phyloP scores from a whole-genome alignment of 2,888 invertebrate species.

The Anagyrus pseudococci region DNA sequence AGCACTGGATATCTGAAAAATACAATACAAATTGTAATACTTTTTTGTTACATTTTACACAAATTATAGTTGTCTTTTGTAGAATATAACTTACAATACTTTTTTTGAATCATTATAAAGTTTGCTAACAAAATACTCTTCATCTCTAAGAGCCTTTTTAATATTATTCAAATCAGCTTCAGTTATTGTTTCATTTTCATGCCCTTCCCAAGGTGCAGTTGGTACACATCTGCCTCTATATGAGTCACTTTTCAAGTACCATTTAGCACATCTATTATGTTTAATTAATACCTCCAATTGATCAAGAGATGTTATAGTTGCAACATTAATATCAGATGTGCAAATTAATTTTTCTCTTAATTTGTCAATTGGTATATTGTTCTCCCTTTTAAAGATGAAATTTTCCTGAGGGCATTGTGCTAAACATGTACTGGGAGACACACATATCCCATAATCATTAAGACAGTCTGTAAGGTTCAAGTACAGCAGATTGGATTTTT shows the following conservation, averaged over 20 bases:
- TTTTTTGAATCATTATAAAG: not conserved
- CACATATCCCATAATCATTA: constrained; percentile 63
- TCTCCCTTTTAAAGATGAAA: constrained; percentile 57
- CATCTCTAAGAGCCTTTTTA: constrained; percentile 61
- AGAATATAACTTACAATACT: constrained; percentile 19
- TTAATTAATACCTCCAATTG: constrained; percentile 64
- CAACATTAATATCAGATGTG: constrained; percentile 63
- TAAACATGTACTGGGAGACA: constrained; percentile 84
- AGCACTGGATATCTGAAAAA: constrained; percentile 6
- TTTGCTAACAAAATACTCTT: constrained; percentile 45
- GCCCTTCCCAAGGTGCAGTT: constrained; percentile 44
- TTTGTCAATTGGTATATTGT: constrained; percentile 33
- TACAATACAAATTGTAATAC: constrained; percentile 58
- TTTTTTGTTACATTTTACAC: constrained; percentile 13
- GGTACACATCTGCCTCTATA: constrained; percentile 68
- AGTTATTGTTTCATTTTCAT: constrained; percentile 46
- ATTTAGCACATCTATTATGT: constrained; percentile 72
- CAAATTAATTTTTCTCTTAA: constrained; percentile 66
- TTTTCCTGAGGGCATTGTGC: constrained; percentile 72
- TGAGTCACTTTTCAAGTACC: constrained; percentile 72
- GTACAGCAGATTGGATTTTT: constrained; percentile 10
- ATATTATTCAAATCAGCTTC: constrained; percentile 59
- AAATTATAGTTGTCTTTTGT: constrained; percentile 2
- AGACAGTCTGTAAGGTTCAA: constrained; percentile 13
- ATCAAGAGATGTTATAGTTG: constrained; percentile 51